phyloP scores from a whole-genome alignment of 2,888 invertebrate species.

The Clepsis dumicolana region DNA sequence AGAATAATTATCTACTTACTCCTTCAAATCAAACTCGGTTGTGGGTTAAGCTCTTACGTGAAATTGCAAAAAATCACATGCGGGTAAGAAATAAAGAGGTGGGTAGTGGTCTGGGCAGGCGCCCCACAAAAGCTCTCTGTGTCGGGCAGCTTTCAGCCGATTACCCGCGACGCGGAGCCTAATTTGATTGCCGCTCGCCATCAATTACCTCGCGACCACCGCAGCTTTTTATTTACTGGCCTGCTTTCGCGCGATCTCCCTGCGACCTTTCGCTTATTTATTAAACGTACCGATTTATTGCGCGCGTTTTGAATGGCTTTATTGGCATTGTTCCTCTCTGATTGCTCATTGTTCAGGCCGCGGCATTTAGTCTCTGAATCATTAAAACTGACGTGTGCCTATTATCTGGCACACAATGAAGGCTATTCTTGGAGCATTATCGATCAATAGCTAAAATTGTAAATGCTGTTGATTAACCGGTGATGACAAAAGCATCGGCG shows the following conservation, averaged over 20 bases:
- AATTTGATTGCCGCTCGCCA: constrained; percentile 83
- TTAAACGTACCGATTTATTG: constrained; percentile 67
- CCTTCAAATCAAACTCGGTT: not conserved
- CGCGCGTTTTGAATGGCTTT: constrained; percentile 57
- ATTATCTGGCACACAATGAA: constrained; percentile 35
- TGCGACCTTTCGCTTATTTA: constrained; percentile 65
- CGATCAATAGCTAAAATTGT: constrained; percentile 9
- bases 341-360: constrained; percentile 60
- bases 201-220: constrained; percentile 78
- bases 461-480: not conserved
- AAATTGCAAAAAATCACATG: constrained; percentile 10
- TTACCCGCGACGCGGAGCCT: constrained; percentile 80
- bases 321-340: constrained; percentile 63
- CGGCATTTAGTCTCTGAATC: constrained; percentile 50
- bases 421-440: constrained; percentile 10
- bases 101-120: constrained; percentile 49
- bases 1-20: not conserved
- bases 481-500: not conserved
- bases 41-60: not conserved
- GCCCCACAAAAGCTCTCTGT: constrained; percentile 74
- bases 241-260: constrained; percentile 61
- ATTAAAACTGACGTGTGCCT: constrained; percentile 53
- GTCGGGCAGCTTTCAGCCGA: constrained; percentile 82
- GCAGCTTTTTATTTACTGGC: constrained; percentile 75
- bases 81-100: constrained; percentile 22